These are phyloP conservation scores for Arion vulgaris DNA, from an alignment of 1,140 invertebrate genomes.

Conservation along the genomic window DNA sequence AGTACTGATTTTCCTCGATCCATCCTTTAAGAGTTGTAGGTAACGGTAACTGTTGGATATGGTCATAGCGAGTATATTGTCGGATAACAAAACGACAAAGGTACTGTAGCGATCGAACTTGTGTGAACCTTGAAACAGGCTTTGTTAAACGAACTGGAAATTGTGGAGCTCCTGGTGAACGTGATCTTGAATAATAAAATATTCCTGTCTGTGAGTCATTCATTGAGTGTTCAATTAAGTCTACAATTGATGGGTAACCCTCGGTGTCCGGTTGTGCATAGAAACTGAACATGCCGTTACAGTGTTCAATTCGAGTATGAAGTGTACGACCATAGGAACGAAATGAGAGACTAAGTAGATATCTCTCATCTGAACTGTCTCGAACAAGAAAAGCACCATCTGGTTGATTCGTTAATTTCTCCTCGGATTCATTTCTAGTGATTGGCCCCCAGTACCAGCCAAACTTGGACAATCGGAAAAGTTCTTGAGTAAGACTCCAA, in stretches of 20 bases:
- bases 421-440: constrained; percentile 78
- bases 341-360: constrained; percentile 82
- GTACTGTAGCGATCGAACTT: constrained; percentile 83
- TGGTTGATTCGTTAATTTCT: constrained; percentile 79
- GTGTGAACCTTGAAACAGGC: constrained; percentile 83
- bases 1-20: constrained; percentile 73
- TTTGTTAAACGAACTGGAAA: constrained; percentile 84
- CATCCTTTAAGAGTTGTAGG: constrained; percentile 80
- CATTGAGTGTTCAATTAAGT: constrained; percentile 82
- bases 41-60: constrained; percentile 82
- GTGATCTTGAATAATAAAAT: constrained; percentile 82
- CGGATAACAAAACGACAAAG: constrained; percentile 85
- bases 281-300: constrained; percentile 79
- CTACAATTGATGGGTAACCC: constrained; percentile 80
- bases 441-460: constrained; percentile 82
- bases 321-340: constrained; percentile 82
- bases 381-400: constrained; percentile 86
- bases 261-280: constrained; percentile 79
- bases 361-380: constrained; percentile 82
- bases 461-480: constrained; percentile 77
- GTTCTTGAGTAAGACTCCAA: constrained; percentile 75
- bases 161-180: constrained; percentile 79
- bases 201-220: constrained; percentile 80
- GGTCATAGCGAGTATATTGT: constrained; percentile 80
- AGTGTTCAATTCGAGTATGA: constrained; percentile 82